Conservation (phyloP, 2,797 vertebrate genomes). For the Amazona ochrocephala region DNA sequence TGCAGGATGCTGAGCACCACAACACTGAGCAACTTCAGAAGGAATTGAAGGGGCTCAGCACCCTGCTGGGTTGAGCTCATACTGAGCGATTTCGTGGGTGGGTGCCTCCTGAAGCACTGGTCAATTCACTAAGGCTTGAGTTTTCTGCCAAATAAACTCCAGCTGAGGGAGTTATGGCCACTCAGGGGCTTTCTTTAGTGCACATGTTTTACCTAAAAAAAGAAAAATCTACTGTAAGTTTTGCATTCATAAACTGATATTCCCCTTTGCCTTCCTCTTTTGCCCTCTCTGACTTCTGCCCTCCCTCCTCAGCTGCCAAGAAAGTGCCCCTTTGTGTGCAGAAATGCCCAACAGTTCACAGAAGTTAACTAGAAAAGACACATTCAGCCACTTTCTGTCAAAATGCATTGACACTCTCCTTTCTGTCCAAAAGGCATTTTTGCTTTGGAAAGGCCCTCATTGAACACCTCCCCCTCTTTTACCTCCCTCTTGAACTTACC, state of each 20-base stretch:
- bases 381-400: conserved; percentile 66
- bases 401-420: conserved; percentile 52
- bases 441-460: conserved; percentile 21
- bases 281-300: conserved; percentile 74
- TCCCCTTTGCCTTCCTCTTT: conserved; percentile 67
- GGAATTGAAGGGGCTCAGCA: not conserved
- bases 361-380: conserved; percentile 71
- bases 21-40: not conserved
- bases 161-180: conserved; percentile 59
- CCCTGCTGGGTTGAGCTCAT: not conserved
- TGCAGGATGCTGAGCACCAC: not conserved
- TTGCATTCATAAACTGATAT: conserved; percentile 74
- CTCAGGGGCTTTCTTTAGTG: conserved; percentile 66
- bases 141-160: conserved; percentile 73
- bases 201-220: conserved; percentile 50
- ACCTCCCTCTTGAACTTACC: conserved; percentile 52
- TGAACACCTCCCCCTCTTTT: conserved; percentile 27
- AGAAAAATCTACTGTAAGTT: conserved; percentile 73
- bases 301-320: conserved; percentile 58
- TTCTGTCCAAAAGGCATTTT: conserved; percentile 53
- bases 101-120: conserved; percentile 47
- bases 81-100: not conserved
- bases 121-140: conserved; percentile 52
- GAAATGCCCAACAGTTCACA: conserved; percentile 67
- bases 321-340: conserved; percentile 72